phyloP scores from a whole-genome alignment of 2,888 invertebrate species.

The Sphaeridia pumilis region DNA sequence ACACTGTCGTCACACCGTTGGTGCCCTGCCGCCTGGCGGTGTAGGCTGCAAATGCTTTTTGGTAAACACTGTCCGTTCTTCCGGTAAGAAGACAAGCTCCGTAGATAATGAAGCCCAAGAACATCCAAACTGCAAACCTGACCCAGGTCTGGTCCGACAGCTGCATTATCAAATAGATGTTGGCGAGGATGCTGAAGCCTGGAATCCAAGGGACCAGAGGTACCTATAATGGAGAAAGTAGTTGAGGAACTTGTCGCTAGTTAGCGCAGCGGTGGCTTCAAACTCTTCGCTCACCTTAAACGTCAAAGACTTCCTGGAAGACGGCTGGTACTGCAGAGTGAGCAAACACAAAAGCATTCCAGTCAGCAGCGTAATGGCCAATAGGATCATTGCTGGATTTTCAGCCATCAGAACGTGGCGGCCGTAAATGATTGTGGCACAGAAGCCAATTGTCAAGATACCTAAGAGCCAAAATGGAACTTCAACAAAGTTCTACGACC shows the following conservation, averaged over 20 bases:
- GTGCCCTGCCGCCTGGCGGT: constrained; percentile 1
- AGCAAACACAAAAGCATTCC: constrained; percentile 14
- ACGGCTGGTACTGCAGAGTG: constrained; percentile 24
- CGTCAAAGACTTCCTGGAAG: constrained; percentile 22
- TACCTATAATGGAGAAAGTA: no score
- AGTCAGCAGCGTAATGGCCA: neutral
- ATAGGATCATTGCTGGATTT: constrained; percentile 3
- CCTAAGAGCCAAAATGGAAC: constrained; percentile 11
- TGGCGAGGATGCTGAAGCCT: constrained; percentile 41
- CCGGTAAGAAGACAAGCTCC: constrained; percentile 26
- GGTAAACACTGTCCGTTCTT: constrained; percentile 25
- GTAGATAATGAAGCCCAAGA: constrained; percentile 29
- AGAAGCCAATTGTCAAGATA: constrained; percentile 19
- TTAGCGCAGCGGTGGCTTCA: no score
- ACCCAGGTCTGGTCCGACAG: constrained; percentile 42
- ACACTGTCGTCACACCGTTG: no score
- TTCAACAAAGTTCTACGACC: neutral
- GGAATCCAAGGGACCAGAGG: constrained; percentile 44
- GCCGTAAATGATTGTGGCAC: constrained; percentile 23
- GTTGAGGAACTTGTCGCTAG: no score
- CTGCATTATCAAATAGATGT: constrained; percentile 45
- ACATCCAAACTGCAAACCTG: constrained; percentile 45
- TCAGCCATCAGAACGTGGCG: constrained; percentile 14
- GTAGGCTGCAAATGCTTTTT: constrained; percentile 2
- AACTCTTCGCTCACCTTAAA: constrained; percentile 20